Conservation (phyloP, 1,140 invertebrate genomes). For the Aphis craccivora region DNA sequence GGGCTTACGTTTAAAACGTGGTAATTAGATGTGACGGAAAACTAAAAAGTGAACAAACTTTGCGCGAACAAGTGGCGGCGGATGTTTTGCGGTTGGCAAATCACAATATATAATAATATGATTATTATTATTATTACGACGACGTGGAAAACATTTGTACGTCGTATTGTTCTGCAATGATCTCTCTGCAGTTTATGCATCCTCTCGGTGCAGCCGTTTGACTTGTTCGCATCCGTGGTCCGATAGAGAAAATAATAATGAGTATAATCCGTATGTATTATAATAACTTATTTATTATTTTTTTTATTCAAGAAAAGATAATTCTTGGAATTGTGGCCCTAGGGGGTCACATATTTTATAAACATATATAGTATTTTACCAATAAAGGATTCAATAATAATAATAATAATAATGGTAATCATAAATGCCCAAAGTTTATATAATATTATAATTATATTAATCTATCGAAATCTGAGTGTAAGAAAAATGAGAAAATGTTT, state of each 20-base stretch:
- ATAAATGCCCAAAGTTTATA: too few species aligned
- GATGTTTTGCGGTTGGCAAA: constrained; percentile 24
- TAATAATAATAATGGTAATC: too few species aligned
- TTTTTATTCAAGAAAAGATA: neutral
- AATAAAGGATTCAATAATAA: neutral
- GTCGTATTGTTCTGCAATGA: neutral
- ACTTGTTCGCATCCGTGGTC: neutral
- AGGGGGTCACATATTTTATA: too few species aligned
- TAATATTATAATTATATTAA: too few species aligned
- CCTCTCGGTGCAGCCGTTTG: neutral
- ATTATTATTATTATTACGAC: neutral
- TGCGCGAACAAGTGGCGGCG: constrained; percentile 29
- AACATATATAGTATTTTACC: neutral
- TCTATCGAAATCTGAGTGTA: neutral
- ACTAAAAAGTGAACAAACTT: constrained; percentile 49
- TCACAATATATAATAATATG: neutral
- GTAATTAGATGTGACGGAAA: constrained; percentile 32
- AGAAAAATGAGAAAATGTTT: neutral
- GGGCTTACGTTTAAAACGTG: constrained; percentile 27
- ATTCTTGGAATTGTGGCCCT: neutral
- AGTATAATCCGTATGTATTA: neutral
- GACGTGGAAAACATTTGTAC: neutral
- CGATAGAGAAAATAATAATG: neutral
- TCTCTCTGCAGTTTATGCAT: neutral
- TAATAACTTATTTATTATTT: neutral